These are phyloP conservation scores for Aviceda subcristata DNA, from an alignment of 2,113 vertebrate genomes.

Conservation along the genomic window DNA sequence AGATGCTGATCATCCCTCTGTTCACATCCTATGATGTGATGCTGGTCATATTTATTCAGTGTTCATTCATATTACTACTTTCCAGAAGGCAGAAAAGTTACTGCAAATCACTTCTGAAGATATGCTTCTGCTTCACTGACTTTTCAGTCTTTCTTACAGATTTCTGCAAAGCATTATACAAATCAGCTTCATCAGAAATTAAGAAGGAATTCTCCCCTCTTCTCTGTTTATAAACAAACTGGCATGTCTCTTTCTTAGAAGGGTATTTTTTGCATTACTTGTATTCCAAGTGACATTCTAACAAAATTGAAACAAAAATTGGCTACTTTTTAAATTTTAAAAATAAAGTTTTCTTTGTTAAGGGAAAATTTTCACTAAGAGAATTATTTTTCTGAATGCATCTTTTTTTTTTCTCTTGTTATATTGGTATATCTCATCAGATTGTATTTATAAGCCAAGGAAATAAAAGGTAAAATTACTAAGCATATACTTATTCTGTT, in stretches of 20 bases:
- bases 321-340: fast-evolving
- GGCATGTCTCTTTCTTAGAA: background rate
- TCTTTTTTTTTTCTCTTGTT: background rate
- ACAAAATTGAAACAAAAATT: background rate
- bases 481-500: background rate
- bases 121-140: background rate
- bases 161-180: background rate
- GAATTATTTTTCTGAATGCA: background rate
- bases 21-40: background rate
- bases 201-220: background rate
- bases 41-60: background rate
- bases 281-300: background rate
- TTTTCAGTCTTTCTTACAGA: background rate
- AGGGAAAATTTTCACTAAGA: background rate
- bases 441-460: background rate
- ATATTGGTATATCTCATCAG: background rate
- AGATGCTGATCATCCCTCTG: background rate
- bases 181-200: background rate
- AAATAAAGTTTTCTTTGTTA: background rate
- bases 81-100: background rate
- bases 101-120: background rate
- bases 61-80: background rate
- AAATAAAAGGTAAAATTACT: background rate
- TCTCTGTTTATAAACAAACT: background rate
- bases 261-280: background rate